These are phyloP conservation scores for Sprattus sprattus DNA, from an alignment of 2,113 vertebrate genomes.

Conservation along the genomic window DNA sequence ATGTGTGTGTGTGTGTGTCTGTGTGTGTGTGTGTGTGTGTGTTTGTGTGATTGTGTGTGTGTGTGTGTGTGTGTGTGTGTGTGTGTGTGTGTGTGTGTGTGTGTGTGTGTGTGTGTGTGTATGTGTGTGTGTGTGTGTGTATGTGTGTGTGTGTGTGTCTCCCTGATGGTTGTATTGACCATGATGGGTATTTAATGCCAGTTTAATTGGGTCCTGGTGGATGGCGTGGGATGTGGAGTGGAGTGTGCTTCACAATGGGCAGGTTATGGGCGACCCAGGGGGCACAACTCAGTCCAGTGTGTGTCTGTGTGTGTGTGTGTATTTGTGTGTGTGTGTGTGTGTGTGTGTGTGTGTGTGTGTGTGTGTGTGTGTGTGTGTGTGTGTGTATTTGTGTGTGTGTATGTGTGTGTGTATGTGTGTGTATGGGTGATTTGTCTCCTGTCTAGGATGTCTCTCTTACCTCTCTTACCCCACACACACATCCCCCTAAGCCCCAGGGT, in stretches of 20 bases:
- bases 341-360: too few species aligned
- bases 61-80: background rate
- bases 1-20: background rate
- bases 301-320: background rate
- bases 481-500: too few species aligned
- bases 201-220: constrained; percentile 37
- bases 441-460: too few species aligned
- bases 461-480: too few species aligned
- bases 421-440: too few species aligned
- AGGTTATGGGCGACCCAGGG: background rate
- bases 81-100: constrained; percentile 1
- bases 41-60: constrained; percentile 11
- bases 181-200: constrained; percentile 31
- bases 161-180: constrained; percentile 17
- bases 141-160: background rate
- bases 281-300: background rate
- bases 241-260: background rate
- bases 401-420: too few species aligned
- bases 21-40: background rate
- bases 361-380: background rate
- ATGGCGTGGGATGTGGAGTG: constrained; percentile 30
- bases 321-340: background rate
- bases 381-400: too few species aligned
- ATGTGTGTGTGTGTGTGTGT: background rate
- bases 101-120: background rate